Percentiles rank a stretch among this genome's conserved stretches.
These are phyloP conservation scores for Helobdella robusta DNA, from an alignment of 2,888 invertebrate species.

Conservation along the genomic window DNA sequence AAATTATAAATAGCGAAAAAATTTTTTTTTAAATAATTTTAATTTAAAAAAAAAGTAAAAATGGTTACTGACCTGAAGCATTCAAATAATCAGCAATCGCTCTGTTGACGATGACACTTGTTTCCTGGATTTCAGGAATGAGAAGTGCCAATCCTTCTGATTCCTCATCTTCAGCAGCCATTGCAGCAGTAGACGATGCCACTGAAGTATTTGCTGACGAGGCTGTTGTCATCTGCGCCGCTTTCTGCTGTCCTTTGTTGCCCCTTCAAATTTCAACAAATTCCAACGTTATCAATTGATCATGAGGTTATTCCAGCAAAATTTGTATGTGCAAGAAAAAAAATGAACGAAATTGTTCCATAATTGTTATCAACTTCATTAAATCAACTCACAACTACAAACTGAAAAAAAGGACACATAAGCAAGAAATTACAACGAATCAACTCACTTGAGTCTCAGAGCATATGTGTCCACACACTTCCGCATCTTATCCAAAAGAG, in stretches of 20 bases:
- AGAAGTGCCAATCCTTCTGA: slow-evolving; percentile 78
- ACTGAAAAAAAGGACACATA: too few relatives aligned
- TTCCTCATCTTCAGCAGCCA: slow-evolving; percentile 63
- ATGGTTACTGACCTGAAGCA: background rate
- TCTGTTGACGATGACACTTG: slow-evolving; percentile 51
- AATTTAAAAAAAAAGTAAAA: background rate
- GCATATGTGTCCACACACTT: slow-evolving; percentile 84
- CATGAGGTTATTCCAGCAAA: too few relatives aligned
- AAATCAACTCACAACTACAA: too few relatives aligned
- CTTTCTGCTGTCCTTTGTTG: slow-evolving; percentile 16
- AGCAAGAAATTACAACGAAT: too few relatives aligned
- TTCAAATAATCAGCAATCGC: slow-evolving; percentile 30
- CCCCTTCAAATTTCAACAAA: background rate
- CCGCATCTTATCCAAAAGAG: slow-evolving; percentile 74
- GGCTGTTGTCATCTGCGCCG: slow-evolving; percentile 25
- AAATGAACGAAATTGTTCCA: too few relatives aligned
- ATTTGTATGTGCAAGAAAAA: too few relatives aligned
- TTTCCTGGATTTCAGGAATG: slow-evolving; percentile 78
- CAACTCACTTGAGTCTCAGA: slow-evolving; percentile 49
- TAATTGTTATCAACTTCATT: too few relatives aligned
- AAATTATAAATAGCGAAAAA: background rate
- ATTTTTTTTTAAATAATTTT: background rate
- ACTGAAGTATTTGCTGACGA: slow-evolving; percentile 38
- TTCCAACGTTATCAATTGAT: background rate
- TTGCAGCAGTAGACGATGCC: slow-evolving; percentile 16